These are phyloP conservation scores for Trachythela sp. DNA, from an alignment of 64 coral and sea anemone genomes.

Conservation along the genomic window DNA sequence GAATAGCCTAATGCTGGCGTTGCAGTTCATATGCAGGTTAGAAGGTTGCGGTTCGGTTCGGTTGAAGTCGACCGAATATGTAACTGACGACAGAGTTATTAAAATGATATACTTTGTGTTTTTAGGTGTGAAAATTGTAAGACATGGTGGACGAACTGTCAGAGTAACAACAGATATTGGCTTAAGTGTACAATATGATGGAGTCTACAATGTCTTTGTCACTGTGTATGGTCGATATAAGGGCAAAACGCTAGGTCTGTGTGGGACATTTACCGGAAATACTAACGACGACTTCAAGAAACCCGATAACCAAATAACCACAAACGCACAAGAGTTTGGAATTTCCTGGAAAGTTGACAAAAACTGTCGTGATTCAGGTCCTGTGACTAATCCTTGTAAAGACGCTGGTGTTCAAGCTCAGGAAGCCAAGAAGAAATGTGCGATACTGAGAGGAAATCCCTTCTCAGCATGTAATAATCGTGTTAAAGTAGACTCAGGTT, in stretches of 20 bases:
- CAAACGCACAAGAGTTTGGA: neutral
- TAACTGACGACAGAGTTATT: neutral
- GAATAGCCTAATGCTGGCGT: too few relatives aligned
- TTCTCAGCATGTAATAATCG: neutral
- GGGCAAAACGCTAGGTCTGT: neutral
- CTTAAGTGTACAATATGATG: neutral
- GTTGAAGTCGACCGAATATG: too few relatives aligned
- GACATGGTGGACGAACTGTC: neutral
- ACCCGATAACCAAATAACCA: neutral
- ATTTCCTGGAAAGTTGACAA: neutral
- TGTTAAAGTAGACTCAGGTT: neutral
- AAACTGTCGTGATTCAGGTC: neutral
- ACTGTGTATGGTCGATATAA: neutral
- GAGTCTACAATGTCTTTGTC: constrained; percentile 4
- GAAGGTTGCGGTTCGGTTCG: too few relatives aligned
- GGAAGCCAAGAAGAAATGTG: constrained; percentile 11
- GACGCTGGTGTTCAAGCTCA: neutral
- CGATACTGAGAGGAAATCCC: neutral
- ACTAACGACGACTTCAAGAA: neutral
- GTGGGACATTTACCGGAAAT: neutral
- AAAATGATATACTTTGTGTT: neutral
- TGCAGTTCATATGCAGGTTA: too few relatives aligned
- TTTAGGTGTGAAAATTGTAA: neutral
- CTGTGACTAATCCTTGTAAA: neutral
- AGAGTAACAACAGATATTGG: neutral